Base-by-base conservation (phyloP, 2,888 invertebrate species). In the Octodonta nipae region DNA sequence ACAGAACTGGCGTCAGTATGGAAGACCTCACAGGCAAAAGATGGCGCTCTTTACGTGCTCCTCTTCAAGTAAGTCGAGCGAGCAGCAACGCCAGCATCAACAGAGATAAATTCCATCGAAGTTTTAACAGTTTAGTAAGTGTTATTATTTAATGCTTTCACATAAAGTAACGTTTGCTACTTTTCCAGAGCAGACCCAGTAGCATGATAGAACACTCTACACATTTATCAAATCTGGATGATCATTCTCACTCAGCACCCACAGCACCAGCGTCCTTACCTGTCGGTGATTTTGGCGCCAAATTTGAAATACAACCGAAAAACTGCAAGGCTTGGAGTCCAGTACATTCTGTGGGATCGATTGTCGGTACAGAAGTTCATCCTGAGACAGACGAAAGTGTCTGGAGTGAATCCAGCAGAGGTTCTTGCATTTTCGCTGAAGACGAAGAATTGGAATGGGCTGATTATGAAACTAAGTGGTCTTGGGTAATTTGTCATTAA, bases 281-380 rank as follows among this genome's bases (percentile, higher is more conserved):
- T 17, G 62, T 74, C 7, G 60, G 60, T 8, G 61, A 61, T 53
- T 61, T 76, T 11, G 66, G 70, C 10, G 73, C 73, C 7, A 78
- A 77, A 58, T 73, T 72, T 54, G 79, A 79, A 58, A 74, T 74
- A 4, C 77, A 77, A 43, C 61, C 78, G n/a, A 78, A 76, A 49
- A 82, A 83, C 61, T 82, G 82, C 12, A 71, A 82, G 50, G 84
- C 84, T 15, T 85, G 86, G 85, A 85, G 84, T 51, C 86, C 86
- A 11, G 82, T 85, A n/a, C 71, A 83, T 42, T 85, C 84, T 52
- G 84, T 84, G 5, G 86, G 86, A 6, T 85, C 85, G 13, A 78
- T 85, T 29, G 76, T 77, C 2, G 85, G 83, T 2, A 80, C 80
- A 50, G 85, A 86, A 61, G 85, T 79, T n/a, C 82, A 84, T 56